Evolutionary conservation across 2,888 invertebrate genomes (phyloP), one percentile per base, ranked within the genome.

Genomic region (Physocephala rufipes): DNA sequence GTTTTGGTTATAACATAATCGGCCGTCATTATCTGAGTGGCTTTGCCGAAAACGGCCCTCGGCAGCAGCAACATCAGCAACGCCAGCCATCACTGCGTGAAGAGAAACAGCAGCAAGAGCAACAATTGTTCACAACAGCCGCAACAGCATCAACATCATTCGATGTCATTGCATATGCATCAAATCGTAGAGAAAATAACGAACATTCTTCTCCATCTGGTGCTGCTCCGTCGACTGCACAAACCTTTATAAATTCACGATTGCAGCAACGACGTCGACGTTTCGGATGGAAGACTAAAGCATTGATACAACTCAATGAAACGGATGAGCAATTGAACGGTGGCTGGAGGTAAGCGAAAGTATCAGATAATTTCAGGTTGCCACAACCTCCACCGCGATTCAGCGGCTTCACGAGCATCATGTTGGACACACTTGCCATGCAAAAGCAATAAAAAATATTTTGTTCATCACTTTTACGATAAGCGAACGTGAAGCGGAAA

Each of bases 21-120:
- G 75, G 73, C 19, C 76, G 76, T 2, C 78, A 78, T 36, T 77
- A 76, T 63, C 74, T 77, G 55, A 76, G 72, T 67, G 77, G 76
- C 67, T 77, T 73, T 67, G 43, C 59, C 53, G 70, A 59, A n/a
- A 70, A 64, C 63, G 21, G 59, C n/a, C 28, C 59, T 21, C 19
- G 36, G 24, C n/a, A 62, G 51, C 19, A 70, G 53, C 47, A 45
- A 12, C 16, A 64, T 36, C 5, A 53, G 36, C 69, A 28, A 58
- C 63, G 67, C 70, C 59, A 66, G 59, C 2, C 4, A 71, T 4
- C 47, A 53, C 9, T 45, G 59, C 63, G 45, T 16, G 65, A 26
- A 53, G 71, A 55, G 61, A 63, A 36, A 16, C 71, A 53, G 19
- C 70, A 15, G 21, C 70, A 36, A 16, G 16, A 55, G 5, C 28